Conservation (phyloP, 1,140 invertebrate genomes). For the Bombus haemorrhoidalis region DNA sequence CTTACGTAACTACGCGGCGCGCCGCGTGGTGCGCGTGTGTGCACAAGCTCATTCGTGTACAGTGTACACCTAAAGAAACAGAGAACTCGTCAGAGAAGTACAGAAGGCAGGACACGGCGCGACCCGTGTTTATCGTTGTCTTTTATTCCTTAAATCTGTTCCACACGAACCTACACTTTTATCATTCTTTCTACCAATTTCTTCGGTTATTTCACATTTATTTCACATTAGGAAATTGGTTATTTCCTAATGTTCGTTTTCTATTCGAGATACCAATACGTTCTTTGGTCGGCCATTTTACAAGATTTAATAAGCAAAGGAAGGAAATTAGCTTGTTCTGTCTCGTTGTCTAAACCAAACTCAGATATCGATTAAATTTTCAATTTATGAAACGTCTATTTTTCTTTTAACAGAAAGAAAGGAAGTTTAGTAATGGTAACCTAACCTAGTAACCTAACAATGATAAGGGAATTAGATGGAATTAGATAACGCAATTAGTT, state of each 20-base stretch:
- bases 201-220: no score
- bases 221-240: no score
- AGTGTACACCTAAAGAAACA: background rate
- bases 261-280: no score
- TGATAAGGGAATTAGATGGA: no score
- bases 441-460: no score
- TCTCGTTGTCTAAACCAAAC: background rate
- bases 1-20: constrained; percentile 34
- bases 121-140: constrained; percentile 27
- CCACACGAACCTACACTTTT: background rate
- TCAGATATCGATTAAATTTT: background rate
- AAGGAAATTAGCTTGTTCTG: background rate
- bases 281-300: background rate
- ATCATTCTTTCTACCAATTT: background rate
- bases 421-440: no score
- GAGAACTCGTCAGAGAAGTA: constrained; percentile 10
- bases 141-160: background rate
- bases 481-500: no score
- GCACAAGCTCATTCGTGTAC: background rate
- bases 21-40: no score
- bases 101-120: background rate
- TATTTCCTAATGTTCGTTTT: background rate
- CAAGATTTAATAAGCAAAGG: background rate
- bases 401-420: no score
- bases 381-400: background rate